Conservation (phyloP, 2,113 vertebrate species). For the Potamarius usumacintae region DNA sequence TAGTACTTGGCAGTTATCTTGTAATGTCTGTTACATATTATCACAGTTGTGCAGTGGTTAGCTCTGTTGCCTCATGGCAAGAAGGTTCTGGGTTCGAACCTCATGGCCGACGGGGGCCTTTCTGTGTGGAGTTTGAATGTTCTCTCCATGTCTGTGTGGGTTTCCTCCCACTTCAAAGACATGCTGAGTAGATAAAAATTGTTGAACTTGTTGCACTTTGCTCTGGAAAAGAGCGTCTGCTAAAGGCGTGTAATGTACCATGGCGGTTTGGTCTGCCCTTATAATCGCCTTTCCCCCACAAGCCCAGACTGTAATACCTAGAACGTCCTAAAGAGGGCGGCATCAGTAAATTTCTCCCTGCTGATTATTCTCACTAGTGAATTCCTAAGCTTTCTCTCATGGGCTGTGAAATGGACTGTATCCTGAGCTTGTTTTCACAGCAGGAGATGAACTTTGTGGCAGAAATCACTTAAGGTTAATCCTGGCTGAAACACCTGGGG, state of each 20-base stretch:
- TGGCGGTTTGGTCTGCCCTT: background rate
- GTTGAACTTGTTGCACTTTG: no score
- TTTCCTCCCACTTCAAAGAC: no score
- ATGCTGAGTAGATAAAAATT: no score
- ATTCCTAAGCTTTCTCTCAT: constrained; percentile 22
- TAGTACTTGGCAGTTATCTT: background rate
- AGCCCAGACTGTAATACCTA: background rate
- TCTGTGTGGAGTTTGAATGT: no score
- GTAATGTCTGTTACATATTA: background rate
- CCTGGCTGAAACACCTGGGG: constrained; percentile 57
- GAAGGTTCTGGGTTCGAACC: no score
- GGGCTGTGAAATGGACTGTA: constrained; percentile 59
- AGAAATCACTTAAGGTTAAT: constrained; percentile 58
- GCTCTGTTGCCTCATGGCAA: no score
- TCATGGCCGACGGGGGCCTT: no score
- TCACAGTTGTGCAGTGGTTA: no score
- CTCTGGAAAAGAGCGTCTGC: no score
- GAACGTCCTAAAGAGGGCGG: constrained; percentile 28
- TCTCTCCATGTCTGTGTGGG: no score
- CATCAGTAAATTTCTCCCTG: constrained; percentile 24
- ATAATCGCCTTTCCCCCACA: background rate
- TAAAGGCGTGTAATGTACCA: background rate
- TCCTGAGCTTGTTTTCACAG: constrained; percentile 54
- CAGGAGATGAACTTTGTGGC: constrained; percentile 56
- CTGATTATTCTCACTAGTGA: constrained; percentile 16